Evolutionary conservation across 2,797 vertebrate genomes (phyloP).

Genomic region (Morelia viridis): DNA sequence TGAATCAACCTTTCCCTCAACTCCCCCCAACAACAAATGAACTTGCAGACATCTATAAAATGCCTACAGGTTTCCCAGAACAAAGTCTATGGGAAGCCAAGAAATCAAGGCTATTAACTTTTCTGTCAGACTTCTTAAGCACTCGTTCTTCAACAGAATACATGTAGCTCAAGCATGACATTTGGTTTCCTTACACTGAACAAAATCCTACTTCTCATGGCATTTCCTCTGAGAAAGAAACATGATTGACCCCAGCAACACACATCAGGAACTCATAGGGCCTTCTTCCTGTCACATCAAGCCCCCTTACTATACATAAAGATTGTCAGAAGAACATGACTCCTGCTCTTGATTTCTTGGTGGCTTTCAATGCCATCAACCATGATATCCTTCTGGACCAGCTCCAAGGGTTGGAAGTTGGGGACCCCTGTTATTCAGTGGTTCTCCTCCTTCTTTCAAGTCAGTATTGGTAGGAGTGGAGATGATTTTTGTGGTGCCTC

Average conservation of each 20-base stretch:
- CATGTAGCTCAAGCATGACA: not conserved
- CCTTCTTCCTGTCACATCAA: not conserved
- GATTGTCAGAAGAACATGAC: not conserved
- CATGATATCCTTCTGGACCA: not conserved
- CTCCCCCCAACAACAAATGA: not conserved
- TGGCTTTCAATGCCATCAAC: not conserved
- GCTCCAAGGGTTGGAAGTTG: not conserved
- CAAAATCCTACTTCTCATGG: not conserved
- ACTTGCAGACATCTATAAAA: not conserved
- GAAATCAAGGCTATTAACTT: not conserved
- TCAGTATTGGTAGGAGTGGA: not conserved
- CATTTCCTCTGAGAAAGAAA: not conserved
- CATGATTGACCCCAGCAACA: not conserved
- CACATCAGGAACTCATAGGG: not conserved
- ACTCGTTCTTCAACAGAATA: not conserved
- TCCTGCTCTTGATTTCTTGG: not conserved
- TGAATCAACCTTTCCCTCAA: not conserved
- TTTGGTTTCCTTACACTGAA: not conserved
- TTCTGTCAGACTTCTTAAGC: not conserved
- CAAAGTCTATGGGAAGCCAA: not conserved
- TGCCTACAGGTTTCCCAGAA: slow-evolving; percentile 21
- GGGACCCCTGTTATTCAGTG: not conserved
- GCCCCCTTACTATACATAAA: not conserved
- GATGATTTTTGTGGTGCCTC: not conserved
- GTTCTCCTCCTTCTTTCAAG: not conserved